Evolutionary conservation across 2,888 invertebrate genomes (phyloP).

Genomic region (Drosophila greeni): DNA sequence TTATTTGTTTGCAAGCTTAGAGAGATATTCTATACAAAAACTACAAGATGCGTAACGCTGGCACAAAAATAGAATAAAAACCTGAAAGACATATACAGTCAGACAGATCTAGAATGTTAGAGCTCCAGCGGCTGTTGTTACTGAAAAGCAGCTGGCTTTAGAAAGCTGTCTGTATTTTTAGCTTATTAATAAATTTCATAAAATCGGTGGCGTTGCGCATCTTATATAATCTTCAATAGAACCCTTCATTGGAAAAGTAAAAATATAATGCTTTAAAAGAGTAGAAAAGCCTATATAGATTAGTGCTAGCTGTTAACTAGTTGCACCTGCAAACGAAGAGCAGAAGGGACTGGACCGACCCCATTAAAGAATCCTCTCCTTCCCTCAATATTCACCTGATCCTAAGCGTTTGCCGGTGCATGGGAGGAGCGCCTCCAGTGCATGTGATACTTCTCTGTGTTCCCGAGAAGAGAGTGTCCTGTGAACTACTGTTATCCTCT

Average conservation of each 20-base stretch:
- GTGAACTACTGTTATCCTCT: constrained; percentile 19
- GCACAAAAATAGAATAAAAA: too few relatives aligned
- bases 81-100: too few relatives aligned
- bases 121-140: too few relatives aligned
- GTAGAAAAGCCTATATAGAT: constrained; percentile 11
- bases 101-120: too few relatives aligned
- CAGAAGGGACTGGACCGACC: constrained; percentile 17
- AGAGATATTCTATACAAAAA: neutral
- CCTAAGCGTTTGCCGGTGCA: constrained; percentile 50
- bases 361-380: constrained; percentile 9
- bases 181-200: too few relatives aligned
- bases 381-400: constrained; percentile 16
- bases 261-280: constrained; percentile 1
- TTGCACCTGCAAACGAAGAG: constrained; percentile 35
- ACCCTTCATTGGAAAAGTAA: neutral
- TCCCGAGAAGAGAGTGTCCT: constrained; percentile 6
- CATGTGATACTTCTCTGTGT: constrained; percentile 20
- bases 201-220: neutral
- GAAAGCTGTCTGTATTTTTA: too few relatives aligned
- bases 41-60: neutral
- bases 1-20: neutral
- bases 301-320: constrained; percentile 23
- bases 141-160: too few relatives aligned
- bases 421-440: constrained; percentile 48
- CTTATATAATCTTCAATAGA: neutral